phyloP scores from a whole-genome alignment of 2,797 vertebrate species.

The Acanthurus tractus region DNA sequence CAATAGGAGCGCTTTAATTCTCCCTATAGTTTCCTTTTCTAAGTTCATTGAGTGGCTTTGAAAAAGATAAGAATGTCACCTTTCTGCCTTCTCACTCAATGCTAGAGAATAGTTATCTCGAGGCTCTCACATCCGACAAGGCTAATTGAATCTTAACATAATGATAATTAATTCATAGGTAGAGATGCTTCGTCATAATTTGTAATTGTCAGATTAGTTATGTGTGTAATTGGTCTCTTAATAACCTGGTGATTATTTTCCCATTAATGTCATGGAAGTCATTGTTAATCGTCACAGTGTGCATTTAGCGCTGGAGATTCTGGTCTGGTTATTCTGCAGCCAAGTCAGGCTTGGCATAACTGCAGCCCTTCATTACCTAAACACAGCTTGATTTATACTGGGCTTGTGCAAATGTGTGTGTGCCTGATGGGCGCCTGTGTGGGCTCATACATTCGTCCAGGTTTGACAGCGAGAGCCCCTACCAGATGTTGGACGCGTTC shows the following conservation, averaged over 20 bases:
- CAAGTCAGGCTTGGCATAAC: slow-evolving; percentile 46
- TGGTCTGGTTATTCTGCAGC: slow-evolving; percentile 39
- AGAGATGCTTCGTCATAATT: slow-evolving; percentile 68
- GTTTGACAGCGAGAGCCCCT: slow-evolving; percentile 88
- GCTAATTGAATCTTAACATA: slow-evolving; percentile 77
- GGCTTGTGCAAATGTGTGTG: slow-evolving; percentile 16
- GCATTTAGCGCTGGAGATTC: slow-evolving; percentile 32
- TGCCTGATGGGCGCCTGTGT: slow-evolving; percentile 35
- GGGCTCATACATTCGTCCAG: slow-evolving; percentile 74
- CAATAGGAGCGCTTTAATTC: neutral
- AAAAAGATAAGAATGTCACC: slow-evolving; percentile 55
- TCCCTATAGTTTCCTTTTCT: neutral
- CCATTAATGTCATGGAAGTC: slow-evolving; percentile 75
- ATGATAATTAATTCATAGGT: slow-evolving; percentile 75
- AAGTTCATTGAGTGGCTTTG: slow-evolving; percentile 18
- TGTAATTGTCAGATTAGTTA: slow-evolving; percentile 78
- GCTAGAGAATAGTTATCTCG: slow-evolving; percentile 47
- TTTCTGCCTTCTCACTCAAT: slow-evolving; percentile 38
- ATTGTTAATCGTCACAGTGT: slow-evolving; percentile 67
- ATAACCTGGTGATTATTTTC: slow-evolving; percentile 78
- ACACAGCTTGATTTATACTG: slow-evolving; percentile 36
- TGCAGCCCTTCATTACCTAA: slow-evolving; percentile 42
- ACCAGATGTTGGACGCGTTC: slow-evolving; percentile 88
- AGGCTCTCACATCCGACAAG: slow-evolving; percentile 52
- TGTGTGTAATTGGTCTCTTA: slow-evolving; percentile 77